A percentile compares a stretch with the other conserved stretches of the same genome.
These are phyloP conservation scores for Aplodontia rufa DNA, from an alignment of 2,113 vertebrate genomes.

Conservation along the genomic window DNA sequence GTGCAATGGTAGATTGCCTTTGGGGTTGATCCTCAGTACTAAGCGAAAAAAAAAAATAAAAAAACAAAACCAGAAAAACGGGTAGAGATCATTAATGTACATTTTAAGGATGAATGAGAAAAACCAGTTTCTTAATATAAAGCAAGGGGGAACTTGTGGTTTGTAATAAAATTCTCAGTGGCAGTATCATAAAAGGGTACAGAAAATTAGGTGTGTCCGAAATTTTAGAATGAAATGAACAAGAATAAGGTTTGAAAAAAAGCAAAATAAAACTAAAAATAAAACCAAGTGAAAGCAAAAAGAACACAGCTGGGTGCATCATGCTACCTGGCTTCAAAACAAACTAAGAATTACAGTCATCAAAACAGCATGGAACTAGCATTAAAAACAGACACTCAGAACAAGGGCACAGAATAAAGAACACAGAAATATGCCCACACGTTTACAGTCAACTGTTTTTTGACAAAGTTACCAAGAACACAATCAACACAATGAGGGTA, in stretches of 20 bases:
- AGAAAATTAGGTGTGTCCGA: not conserved
- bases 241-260: not conserved
- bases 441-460: not conserved
- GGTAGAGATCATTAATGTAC: not conserved
- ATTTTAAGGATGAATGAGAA: not conserved
- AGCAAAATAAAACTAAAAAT: not conserved
- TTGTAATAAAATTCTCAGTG: constrained; percentile 3
- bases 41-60: too few species aligned
- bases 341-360: not conserved
- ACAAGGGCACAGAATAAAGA: not conserved
- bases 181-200: not conserved
- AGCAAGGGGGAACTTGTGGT: not conserved
- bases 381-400: not conserved
- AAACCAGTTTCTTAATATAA: not conserved
- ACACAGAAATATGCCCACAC: not conserved
- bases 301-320: not conserved
- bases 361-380: not conserved
- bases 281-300: not conserved
- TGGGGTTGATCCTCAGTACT: too few species aligned
- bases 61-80: not conserved
- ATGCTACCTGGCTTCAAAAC: not conserved
- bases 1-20: too few species aligned
- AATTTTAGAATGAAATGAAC: too few species aligned
- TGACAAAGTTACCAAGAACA: not conserved
- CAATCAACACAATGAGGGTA: not conserved